Conservation (phyloP, 2,888 invertebrate species). For the Caenorhabditis imperialis region DNA sequence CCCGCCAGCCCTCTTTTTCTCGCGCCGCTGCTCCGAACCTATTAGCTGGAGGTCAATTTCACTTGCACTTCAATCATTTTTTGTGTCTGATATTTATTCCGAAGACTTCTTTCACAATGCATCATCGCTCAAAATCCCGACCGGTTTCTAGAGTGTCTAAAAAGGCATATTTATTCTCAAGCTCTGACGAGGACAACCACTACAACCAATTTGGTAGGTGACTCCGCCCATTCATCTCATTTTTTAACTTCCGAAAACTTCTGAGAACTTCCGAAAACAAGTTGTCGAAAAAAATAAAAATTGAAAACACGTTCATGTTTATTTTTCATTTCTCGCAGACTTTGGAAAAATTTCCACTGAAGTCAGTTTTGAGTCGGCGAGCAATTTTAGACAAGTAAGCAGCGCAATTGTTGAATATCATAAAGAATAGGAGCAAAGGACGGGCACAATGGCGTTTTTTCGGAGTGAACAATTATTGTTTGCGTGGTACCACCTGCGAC, state of each 20-base stretch:
- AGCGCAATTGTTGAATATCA: constrained; percentile 51
- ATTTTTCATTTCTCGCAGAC: constrained; percentile 16
- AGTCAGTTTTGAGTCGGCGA: constrained; percentile 15
- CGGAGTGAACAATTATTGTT: constrained; percentile 45
- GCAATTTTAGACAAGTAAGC: constrained; percentile 46
- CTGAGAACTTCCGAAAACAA: constrained; percentile 12
- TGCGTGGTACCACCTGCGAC: constrained; percentile 35
- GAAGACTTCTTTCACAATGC: constrained; percentile 14
- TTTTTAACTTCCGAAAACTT: not conserved
- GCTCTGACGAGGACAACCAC: constrained; percentile 51
- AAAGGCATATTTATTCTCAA: constrained; percentile 49
- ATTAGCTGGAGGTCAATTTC: constrained; percentile 47
- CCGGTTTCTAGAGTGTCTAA: constrained; percentile 47
- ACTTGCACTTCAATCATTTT: constrained; percentile 43
- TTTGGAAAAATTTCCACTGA: constrained; percentile 22
- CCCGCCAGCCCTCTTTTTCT: constrained; percentile 42
- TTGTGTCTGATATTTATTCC: not conserved
- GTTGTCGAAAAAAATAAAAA: constrained; percentile 2
- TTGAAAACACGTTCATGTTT: constrained; percentile 38
- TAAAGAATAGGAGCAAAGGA: constrained; percentile 49
- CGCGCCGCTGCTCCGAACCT: constrained; percentile 42
- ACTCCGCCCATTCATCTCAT: constrained; percentile 1
- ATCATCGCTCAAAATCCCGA: constrained; percentile 44
- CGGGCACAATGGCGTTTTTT: constrained; percentile 52
- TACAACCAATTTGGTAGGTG: constrained; percentile 50